Evolutionary conservation across 2,113 vertebrate species (phyloP), one percentile per base, ranked within the genome.

Genomic region (Chascanopsetta lugubris): DNA sequence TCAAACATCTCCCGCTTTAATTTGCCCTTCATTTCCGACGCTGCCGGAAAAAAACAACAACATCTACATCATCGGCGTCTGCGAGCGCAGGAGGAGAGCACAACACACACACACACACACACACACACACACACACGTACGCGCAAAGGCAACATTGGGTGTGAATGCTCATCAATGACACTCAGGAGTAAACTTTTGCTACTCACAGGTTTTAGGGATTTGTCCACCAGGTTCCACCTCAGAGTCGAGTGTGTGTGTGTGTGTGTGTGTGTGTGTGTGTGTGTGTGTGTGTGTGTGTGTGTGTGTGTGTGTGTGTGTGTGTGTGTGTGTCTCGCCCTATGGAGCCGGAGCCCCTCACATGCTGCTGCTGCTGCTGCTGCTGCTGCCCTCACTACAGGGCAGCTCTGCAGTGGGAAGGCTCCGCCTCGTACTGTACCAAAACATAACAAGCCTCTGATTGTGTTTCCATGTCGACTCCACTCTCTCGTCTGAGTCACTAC

Each of bases 1-100:
- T 91, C 86, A 89, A 91, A 90, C 86, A 84, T 82, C n/a, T 7
- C 72, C 75, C 6, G 80, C 84, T 86, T 89, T 89, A 90, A 92
- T 91, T 92, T 92, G 84, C 80, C 43, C 69, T 85, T 89, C 68
- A 64, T 72, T 83, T 61, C 60, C 47, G 59, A 76, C 72, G 61
- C 72, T 70, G 73, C 59, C 36, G 26, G 70, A 85, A 81, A 90
- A 86, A 84, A 90, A 84, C 85, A 83, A 77, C 85, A 76, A 85
- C 83, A 78, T 85, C 81, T 83, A 76, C 75, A 20, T 73, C 64
- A 72, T 2, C 60, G 4, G 34, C 34, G 21, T 38, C 34, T 38
- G 42, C 3, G 75, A 54, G 69, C 26, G n/a, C 68, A 69, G 75
- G 61, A n/a, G 30, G 66, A 65, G 79, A 71, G 69, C 72, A 61